Evolutionary conservation across 1,140 invertebrate genomes (phyloP).

Genomic region (Bombus affinis): DNA sequence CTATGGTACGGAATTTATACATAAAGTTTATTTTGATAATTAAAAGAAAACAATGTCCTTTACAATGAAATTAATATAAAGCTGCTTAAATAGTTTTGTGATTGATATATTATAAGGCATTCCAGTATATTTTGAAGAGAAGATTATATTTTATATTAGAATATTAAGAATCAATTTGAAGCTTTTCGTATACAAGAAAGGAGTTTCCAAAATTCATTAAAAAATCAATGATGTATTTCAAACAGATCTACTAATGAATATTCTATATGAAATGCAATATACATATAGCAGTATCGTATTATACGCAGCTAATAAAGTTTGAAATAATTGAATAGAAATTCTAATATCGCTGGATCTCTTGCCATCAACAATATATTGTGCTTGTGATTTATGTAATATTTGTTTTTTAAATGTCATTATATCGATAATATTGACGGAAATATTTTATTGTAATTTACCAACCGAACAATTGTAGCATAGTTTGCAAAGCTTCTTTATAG

Average conservation of each 20-base stretch:
- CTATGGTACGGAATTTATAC: background rate
- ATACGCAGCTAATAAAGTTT: background rate
- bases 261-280: background rate
- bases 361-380: too few relatives aligned
- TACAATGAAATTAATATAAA: background rate
- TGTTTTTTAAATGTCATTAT: background rate
- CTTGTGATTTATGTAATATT: background rate
- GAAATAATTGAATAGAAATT: background rate
- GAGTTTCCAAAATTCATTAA: background rate
- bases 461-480: background rate
- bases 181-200: background rate
- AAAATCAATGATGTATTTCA: background rate
- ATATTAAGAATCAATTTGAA: background rate
- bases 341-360: background rate
- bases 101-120: background rate
- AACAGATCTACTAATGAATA: too few relatives aligned
- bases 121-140: conserved; percentile 3
- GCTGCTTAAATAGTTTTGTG: background rate
- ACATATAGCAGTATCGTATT: background rate
- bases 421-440: background rate
- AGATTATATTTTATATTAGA: background rate
- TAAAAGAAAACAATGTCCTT: background rate
- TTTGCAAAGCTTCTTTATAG: background rate
- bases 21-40: background rate
- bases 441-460: background rate